Conservation (phyloP, 2,113 vertebrate genomes). For the Scopus umbretta region DNA sequence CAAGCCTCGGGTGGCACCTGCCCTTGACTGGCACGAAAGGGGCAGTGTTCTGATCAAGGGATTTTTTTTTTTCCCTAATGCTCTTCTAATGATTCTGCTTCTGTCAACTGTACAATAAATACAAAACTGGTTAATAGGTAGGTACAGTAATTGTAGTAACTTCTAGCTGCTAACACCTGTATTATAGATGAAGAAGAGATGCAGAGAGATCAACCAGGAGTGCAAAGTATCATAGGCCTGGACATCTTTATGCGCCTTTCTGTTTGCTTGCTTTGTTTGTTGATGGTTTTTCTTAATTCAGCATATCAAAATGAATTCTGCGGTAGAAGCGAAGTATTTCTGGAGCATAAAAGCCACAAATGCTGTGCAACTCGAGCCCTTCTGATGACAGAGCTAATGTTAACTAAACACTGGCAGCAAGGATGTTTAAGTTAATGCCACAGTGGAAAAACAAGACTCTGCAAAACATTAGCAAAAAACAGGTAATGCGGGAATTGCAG, state of each 20-base stretch:
- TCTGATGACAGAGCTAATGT: not conserved
- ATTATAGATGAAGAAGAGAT: not conserved
- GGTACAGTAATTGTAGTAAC: not conserved
- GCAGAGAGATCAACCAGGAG: not conserved
- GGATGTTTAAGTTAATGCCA: not conserved
- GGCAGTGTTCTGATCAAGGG: not conserved
- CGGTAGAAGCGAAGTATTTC: not conserved
- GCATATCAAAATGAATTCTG: not conserved
- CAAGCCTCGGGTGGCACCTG: not conserved
- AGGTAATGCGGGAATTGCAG: not conserved
- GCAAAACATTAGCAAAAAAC: not conserved
- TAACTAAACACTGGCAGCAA: not conserved
- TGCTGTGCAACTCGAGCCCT: not conserved
- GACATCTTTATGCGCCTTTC: not conserved
- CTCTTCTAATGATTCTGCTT: not conserved
- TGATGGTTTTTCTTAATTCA: not conserved
- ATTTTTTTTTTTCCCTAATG: not conserved
- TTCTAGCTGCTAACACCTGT: not conserved
- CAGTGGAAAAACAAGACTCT: not conserved
- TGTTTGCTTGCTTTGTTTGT: not conserved
- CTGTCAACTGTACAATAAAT: not conserved
- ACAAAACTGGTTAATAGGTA: not conserved
- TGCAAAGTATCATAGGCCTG: not conserved
- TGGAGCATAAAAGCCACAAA: not conserved
- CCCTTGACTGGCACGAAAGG: not conserved